A percentile compares a stretch with the other conserved stretches of the same genome.
Evolutionary conservation across 1,140 invertebrate species (phyloP).

Genomic region (Achatina immaculata): DNA sequence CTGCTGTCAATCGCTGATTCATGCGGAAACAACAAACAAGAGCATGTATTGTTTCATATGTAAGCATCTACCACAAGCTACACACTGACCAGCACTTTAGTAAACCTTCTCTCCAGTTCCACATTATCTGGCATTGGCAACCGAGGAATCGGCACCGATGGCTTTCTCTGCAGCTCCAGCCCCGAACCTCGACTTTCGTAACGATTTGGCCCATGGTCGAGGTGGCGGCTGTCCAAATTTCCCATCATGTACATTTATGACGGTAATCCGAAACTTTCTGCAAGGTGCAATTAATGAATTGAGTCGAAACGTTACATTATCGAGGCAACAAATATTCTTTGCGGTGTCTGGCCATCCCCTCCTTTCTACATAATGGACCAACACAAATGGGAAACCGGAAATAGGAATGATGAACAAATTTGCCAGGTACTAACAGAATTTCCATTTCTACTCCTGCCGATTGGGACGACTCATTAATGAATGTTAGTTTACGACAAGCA

Average conservation of each 20-base stretch:
- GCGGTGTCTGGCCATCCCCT: conserved; percentile 44
- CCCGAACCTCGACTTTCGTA: conserved; percentile 52
- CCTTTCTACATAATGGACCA: conserved; percentile 32
- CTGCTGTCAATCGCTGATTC: no score
- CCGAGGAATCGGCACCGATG: conserved; percentile 64
- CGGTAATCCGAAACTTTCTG: conserved; percentile 22
- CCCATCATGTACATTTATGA: conserved; percentile 57
- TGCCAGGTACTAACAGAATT: conserved; percentile 13
- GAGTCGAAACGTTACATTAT: conserved; percentile 34
- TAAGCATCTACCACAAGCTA: no score
- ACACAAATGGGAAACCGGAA: conserved; percentile 41
- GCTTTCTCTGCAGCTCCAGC: conserved; percentile 49
- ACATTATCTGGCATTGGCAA: conserved; percentile 87
- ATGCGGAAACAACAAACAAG: no score
- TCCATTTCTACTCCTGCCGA: background rate
- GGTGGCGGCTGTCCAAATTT: conserved; percentile 56
- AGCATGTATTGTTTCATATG: no score
- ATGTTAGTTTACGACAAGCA: background rate
- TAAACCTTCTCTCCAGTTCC: conserved; percentile 91
- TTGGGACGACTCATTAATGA: background rate
- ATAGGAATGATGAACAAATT: conserved; percentile 31
- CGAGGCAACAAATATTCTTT: conserved; percentile 40
- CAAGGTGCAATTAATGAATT: background rate
- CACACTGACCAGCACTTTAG: conserved; percentile 91
- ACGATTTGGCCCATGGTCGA: conserved; percentile 44